phyloP scores from a whole-genome alignment of 2,888 invertebrate species.

The Pardosa pseudoannulata region DNA sequence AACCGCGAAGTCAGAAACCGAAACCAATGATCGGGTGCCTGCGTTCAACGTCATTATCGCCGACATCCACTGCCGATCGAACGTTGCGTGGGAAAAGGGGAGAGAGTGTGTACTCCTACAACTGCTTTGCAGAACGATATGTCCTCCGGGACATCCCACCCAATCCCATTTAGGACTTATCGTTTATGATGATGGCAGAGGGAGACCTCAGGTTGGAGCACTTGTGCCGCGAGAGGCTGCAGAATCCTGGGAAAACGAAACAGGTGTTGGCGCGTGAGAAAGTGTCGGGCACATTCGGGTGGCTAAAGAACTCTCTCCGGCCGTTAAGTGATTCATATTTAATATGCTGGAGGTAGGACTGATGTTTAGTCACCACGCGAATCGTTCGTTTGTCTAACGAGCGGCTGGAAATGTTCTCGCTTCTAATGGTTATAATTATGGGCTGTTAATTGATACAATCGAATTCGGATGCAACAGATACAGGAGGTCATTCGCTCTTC shows the following conservation, averaged over 20 bases:
- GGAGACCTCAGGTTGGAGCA: neutral
- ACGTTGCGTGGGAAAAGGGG: neutral
- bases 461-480: no score
- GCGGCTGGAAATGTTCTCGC: no score
- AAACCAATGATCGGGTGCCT: no score
- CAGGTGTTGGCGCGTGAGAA: conserved; percentile 67
- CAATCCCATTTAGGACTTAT: neutral
- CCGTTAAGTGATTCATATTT: neutral
- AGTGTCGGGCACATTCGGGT: conserved; percentile 6
- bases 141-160: neutral
- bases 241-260: conserved; percentile 60
- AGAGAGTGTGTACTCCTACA: neutral
- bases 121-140: neutral
- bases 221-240: conserved; percentile 21
- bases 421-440: no score
- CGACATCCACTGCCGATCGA: neutral
- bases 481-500: no score
- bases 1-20: no score
- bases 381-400: no score
- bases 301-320: neutral
- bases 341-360: neutral
- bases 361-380: neutral
- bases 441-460: no score
- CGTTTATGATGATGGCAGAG: neutral
- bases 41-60: neutral